Evolutionary conservation across 2,888 invertebrate species (phyloP).

Genomic region (Ectemnius cavifrons): DNA sequence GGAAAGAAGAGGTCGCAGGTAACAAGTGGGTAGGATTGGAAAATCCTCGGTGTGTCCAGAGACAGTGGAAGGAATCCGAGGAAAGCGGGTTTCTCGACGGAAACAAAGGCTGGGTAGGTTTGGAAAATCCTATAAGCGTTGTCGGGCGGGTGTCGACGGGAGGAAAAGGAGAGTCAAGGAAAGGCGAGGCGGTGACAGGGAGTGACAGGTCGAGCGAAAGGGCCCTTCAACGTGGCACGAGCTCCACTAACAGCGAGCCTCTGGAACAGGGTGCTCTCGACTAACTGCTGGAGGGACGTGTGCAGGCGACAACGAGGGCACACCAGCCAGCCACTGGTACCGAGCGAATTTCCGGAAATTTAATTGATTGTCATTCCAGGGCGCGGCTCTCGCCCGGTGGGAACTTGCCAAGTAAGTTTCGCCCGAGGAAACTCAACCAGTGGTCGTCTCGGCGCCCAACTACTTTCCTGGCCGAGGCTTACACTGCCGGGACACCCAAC

Average conservation of each 20-base stretch:
- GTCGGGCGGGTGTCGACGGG: conserved; percentile 3
- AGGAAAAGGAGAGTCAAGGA: conserved; percentile 22
- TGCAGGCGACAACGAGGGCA: conserved; percentile 4
- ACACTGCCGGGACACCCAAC: not conserved
- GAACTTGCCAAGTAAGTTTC: conserved; percentile 61
- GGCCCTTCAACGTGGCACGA: conserved; percentile 2
- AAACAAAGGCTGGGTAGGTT: not conserved
- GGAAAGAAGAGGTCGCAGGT: not conserved
- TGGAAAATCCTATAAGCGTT: not conserved
- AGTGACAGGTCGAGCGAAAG: conserved; percentile 11
- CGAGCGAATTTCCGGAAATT: conserved; percentile 52
- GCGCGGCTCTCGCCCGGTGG: conserved; percentile 34
- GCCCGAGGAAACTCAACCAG: conserved; percentile 57
- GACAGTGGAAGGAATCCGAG: not conserved
- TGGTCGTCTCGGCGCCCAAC: conserved; percentile 53
- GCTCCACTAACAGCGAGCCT: no score
- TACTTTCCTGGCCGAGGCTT: conserved; percentile 4
- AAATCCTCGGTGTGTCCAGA: not conserved
- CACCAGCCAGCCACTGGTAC: conserved; percentile 14
- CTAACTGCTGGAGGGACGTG: not conserved
- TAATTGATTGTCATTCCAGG: conserved; percentile 62
- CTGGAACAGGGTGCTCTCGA: not conserved
- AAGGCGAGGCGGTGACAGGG: conserved; percentile 16
- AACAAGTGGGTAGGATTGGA: no score
- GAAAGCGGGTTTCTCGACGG: not conserved